Evolutionary conservation across 2,797 vertebrate species (phyloP).

Genomic region (Distichodus sexfasciatus): DNA sequence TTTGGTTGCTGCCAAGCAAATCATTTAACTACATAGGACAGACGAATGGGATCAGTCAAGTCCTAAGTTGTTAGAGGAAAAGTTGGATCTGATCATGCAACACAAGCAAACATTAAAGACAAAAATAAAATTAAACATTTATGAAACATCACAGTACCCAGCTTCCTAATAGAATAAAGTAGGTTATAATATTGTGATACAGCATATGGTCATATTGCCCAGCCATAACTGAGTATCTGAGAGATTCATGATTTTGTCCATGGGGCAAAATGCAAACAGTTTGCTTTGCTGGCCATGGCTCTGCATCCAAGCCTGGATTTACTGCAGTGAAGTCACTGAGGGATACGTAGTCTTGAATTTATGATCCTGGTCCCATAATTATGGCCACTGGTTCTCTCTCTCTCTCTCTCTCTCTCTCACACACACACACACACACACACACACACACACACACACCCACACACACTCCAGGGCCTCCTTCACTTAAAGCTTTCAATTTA

Average conservation of each 20-base stretch:
- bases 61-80: too few species aligned
- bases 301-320: slow-evolving; percentile 57
- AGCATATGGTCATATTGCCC: background rate
- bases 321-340: slow-evolving; percentile 55
- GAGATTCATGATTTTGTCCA: slow-evolving; percentile 51
- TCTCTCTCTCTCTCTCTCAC: too few species aligned
- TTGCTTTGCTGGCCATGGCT: slow-evolving; percentile 50
- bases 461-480: slow-evolving; percentile 47
- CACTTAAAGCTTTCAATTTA: slow-evolving; percentile 69
- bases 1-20: too few species aligned
- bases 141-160: too few species aligned
- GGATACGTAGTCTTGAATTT: slow-evolving; percentile 60
- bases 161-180: too few species aligned
- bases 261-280: slow-evolving; percentile 50
- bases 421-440: background rate
- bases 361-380: slow-evolving; percentile 70
- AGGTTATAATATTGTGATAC: too few species aligned
- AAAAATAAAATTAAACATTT: too few species aligned
- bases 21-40: too few species aligned
- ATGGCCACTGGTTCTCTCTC: slow-evolving; percentile 61
- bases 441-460: background rate
- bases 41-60: too few species aligned
- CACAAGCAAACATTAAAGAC: too few species aligned
- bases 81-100: too few species aligned
- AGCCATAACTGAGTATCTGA: background rate